phyloP scores from a whole-genome alignment of 2,113 vertebrate genomes.

The Merops nubicus region DNA sequence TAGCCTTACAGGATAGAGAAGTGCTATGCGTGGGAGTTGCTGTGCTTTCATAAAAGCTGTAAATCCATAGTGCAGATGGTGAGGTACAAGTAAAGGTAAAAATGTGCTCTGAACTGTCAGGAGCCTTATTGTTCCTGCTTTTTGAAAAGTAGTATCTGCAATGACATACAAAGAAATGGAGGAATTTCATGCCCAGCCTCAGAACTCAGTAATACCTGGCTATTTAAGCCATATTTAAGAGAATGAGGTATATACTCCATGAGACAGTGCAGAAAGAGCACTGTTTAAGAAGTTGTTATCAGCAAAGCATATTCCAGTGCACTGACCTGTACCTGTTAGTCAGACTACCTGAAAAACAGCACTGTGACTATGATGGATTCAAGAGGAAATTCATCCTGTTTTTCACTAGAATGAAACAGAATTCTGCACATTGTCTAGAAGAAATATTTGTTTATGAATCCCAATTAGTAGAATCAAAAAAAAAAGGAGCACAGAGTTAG shows the following conservation, averaged over 20 bases:
- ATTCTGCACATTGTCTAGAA: neutral
- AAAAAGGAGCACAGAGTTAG: neutral
- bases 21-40: neutral
- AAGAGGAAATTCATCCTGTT: neutral
- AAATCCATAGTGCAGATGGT: neutral
- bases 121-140: neutral
- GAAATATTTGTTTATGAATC: neutral
- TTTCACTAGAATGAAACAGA: neutral
- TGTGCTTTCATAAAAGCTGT: neutral
- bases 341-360: neutral
- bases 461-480: neutral
- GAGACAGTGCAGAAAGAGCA: neutral
- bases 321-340: neutral
- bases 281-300: neutral
- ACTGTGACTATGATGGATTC: neutral
- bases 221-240: neutral
- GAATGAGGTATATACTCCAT: neutral
- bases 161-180: neutral
- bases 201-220: neutral
- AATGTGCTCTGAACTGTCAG: neutral
- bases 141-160: neutral
- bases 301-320: neutral
- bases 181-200: neutral
- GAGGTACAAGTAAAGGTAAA: neutral
- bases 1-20: neutral